Base-by-base conservation (phyloP, 2,888 invertebrate species). In the Hypselothyrea guttata region DNA sequence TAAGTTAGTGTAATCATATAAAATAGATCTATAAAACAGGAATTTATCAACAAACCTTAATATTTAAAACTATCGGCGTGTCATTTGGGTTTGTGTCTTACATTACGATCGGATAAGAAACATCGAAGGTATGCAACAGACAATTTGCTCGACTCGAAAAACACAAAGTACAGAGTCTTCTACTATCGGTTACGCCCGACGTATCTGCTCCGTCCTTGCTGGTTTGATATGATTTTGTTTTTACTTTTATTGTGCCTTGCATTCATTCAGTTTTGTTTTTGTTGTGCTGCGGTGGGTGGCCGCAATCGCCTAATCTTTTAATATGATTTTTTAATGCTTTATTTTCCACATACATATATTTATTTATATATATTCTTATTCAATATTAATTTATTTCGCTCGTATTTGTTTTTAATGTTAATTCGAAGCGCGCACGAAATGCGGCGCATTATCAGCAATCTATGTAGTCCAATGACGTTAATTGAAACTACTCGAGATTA, bases 401-500 rank as follows among this genome's bases (percentile, higher is more conserved):
- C 27, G 16, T 47, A 27, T 46, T 53, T 53, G 51, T 53, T 55
- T 51, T 58, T 60, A 82, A 78, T 75, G 73, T 54, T 68, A 58
- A 75, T 78, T 62, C 41, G 54, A 63, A 58, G 52, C 72, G 62
- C 60, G 46, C 60, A 44, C 49, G 34, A 59, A 70, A 56, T 61
- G 66, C 71, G 58, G 38, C 74, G 55, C 47, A 56, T 65, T 63
- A 82, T 82, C 78, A 61, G 58, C 76, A 76, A 83, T 79, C 83
- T 79, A 79, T 79, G 77, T 82, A 79, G 79, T 71, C 82, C 81
- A 82, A 77, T 84, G 84, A 84, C 84, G 86, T 84, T 85, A 85
- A 84, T 84, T 82, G 82, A 76, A 84, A 82, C 72, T 77, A 82
- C 79, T 84, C 59, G 54, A 84, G 84, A 82, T 82, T 82, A 84